A percentile compares a stretch with the other conserved stretches of the same genome.
phyloP scores from a whole-genome alignment of 2,797 vertebrate species.

The Argyrosomus regius region DNA sequence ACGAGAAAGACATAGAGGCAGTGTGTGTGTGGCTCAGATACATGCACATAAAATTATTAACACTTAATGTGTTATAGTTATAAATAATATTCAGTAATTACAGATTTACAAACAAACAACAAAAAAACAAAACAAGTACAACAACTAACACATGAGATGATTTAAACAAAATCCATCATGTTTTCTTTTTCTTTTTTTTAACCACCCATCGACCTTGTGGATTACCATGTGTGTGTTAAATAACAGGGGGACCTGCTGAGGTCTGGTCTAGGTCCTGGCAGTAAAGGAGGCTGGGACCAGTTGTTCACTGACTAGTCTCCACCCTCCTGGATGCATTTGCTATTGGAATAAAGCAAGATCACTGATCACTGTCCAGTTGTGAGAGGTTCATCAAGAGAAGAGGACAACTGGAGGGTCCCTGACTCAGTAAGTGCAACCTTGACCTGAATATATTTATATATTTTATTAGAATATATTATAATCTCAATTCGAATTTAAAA shows the following conservation, averaged over 20 bases:
- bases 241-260: slow-evolving; percentile 7
- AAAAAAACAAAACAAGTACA: no score
- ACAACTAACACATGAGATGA: background rate
- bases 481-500: background rate
- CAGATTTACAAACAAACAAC: background rate
- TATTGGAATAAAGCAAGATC: slow-evolving; percentile 19
- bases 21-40: background rate
- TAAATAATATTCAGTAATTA: background rate
- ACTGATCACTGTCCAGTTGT: slow-evolving; percentile 14
- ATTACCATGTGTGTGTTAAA: background rate
- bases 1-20: background rate
- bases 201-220: no score
- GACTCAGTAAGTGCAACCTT: slow-evolving; percentile 35
- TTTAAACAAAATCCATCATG: background rate
- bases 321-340: slow-evolving; percentile 35
- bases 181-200: no score
- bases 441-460: background rate
- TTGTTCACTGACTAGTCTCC: slow-evolving; percentile 33
- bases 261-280: slow-evolving; percentile 3
- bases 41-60: background rate
- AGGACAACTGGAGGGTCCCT: background rate
- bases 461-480: no score
- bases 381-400: background rate
- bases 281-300: slow-evolving; percentile 39
- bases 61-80: background rate